These are phyloP conservation scores for Marcusenius ussheri DNA, from an alignment of 2,113 vertebrate genomes.

Conservation along the genomic window DNA sequence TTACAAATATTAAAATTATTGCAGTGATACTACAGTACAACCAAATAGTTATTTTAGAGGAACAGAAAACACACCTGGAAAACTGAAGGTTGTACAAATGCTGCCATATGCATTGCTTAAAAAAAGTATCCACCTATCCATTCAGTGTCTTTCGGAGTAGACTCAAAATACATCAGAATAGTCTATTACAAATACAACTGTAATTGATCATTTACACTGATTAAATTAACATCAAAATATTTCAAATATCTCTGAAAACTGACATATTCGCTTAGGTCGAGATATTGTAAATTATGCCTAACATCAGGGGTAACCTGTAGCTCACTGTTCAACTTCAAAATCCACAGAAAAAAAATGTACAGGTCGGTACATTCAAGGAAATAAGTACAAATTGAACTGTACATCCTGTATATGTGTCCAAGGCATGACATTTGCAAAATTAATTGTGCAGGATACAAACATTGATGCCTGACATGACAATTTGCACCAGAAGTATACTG, in stretches of 20 bases:
- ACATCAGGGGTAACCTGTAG: background rate
- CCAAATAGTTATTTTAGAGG: slow-evolving; percentile 52
- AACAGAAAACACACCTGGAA: slow-evolving; percentile 58
- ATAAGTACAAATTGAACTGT: slow-evolving; percentile 2
- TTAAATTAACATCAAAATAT: slow-evolving; percentile 7
- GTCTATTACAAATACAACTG: background rate
- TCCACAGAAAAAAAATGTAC: background rate
- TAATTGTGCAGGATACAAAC: background rate
- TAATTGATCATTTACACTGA: background rate
- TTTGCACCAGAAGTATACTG: background rate
- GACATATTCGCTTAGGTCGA: background rate
- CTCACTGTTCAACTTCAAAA: background rate
- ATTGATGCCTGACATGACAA: background rate
- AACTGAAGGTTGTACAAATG: slow-evolving; percentile 55
- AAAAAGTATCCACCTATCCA: slow-evolving; percentile 20
- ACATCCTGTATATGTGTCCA: background rate
- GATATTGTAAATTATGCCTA: background rate
- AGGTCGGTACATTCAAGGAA: background rate
- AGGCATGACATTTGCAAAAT: background rate
- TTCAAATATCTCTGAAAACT: slow-evolving; percentile 1
- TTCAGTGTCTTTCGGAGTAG: slow-evolving; percentile 30
- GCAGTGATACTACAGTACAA: slow-evolving; percentile 60
- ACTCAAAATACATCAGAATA: slow-evolving; percentile 31
- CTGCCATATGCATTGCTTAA: slow-evolving; percentile 46
- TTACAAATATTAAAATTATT: slow-evolving; percentile 66